Conservation (phyloP, 1,140 invertebrate species). For the Nixonia krombeini region DNA sequence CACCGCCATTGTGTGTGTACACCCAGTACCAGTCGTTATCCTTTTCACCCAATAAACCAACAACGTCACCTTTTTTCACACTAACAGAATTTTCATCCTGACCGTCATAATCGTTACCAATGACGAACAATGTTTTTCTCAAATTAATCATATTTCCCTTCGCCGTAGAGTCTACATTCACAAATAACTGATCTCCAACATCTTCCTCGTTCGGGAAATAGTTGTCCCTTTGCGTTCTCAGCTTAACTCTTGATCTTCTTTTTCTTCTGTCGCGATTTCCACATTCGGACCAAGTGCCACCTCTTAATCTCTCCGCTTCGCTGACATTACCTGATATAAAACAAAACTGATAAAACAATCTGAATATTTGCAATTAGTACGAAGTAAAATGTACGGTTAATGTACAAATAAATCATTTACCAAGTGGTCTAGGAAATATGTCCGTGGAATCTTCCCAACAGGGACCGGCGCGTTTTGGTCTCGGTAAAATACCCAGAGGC, state of each 20-base stretch:
- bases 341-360: no score
- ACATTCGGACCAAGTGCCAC: slow-evolving; percentile 69
- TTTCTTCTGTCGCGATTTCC: slow-evolving; percentile 66
- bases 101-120: slow-evolving; percentile 76
- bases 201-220: slow-evolving; percentile 76
- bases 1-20: slow-evolving; percentile 76
- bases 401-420: slow-evolving; percentile 19
- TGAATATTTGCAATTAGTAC: not conserved
- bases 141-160: slow-evolving; percentile 57
- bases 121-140: slow-evolving; percentile 78
- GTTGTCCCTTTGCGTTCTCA: slow-evolving; percentile 68
- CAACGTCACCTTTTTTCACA: slow-evolving; percentile 81
- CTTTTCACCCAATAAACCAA: slow-evolving; percentile 74
- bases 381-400: not conserved
- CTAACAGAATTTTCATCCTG: slow-evolving; percentile 73
- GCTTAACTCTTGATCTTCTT: slow-evolving; percentile 60
- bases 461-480: slow-evolving; percentile 71
- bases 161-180: slow-evolving; percentile 72
- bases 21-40: slow-evolving; percentile 82
- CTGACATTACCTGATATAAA: slow-evolving; percentile 77
- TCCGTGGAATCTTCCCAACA: slow-evolving; percentile 86
- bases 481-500: slow-evolving; percentile 80
- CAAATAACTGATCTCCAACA: slow-evolving; percentile 80
- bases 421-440: slow-evolving; percentile 79
- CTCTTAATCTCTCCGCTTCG: slow-evolving; percentile 77